A percentile compares a stretch with the other conserved stretches of the same genome.
phyloP scores from a whole-genome alignment of 2,113 vertebrate genomes.

The Oenanthe oenanthe region DNA sequence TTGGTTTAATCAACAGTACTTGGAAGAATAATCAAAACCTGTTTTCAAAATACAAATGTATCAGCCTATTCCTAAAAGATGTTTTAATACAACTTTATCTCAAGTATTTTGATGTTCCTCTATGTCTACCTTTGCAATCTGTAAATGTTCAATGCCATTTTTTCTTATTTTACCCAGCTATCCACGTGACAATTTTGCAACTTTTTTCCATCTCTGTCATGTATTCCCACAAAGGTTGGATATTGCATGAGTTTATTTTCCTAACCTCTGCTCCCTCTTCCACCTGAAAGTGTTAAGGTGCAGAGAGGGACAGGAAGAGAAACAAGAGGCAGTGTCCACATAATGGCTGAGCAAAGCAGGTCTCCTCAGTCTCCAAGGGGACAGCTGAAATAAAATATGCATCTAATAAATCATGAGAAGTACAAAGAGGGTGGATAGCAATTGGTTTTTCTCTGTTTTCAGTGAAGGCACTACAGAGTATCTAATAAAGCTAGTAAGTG shows the following conservation, averaged over 20 bases:
- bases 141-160: not conserved
- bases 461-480: not conserved
- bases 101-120: not conserved
- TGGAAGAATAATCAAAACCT: not conserved
- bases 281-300: not conserved
- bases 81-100: not conserved
- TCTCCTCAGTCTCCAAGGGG: not conserved
- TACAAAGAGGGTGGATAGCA: not conserved
- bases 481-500: not conserved
- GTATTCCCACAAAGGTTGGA: not conserved
- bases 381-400: not conserved
- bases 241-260: not conserved
- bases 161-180: not conserved
- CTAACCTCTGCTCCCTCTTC: not conserved
- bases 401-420: not conserved
- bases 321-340: not conserved
- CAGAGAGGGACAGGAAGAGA: not conserved
- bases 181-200: not conserved
- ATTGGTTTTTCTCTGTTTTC: fast-evolving
- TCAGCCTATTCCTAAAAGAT: not conserved
- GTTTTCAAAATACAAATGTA: not conserved
- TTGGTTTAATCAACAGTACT: not conserved
- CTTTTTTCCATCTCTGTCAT: not conserved
- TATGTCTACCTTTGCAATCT: not conserved
- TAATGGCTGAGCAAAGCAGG: not conserved